Conservation (phyloP, 2,113 vertebrate genomes). For the Leptobrachium leishanense region DNA sequence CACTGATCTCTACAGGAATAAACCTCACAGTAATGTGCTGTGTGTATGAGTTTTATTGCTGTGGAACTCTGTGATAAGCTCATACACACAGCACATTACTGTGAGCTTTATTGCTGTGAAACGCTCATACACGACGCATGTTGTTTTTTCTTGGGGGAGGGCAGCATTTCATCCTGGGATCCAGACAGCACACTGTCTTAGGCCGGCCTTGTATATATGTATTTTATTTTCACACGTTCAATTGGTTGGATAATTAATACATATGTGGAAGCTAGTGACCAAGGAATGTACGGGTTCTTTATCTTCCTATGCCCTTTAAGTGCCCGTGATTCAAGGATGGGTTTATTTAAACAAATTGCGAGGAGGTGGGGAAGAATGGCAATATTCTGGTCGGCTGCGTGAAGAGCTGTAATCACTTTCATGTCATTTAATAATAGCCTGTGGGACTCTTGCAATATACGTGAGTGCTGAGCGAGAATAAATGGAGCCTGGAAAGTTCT, state of each 20-base stretch:
- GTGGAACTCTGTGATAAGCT: too few relatives aligned
- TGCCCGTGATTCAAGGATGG: conserved; percentile 13
- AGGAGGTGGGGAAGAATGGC: conserved; percentile 38
- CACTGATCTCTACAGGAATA: too few relatives aligned
- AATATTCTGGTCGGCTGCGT: conserved; percentile 49
- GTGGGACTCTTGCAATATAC: conserved; percentile 47
- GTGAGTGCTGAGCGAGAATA: conserved; percentile 50
- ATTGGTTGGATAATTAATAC: too few relatives aligned
- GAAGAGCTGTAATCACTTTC: conserved; percentile 49
- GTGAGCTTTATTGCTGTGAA: too few relatives aligned
- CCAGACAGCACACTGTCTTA: too few relatives aligned
- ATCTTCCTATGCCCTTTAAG: conserved; percentile 32
- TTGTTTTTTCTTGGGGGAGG: too few relatives aligned
- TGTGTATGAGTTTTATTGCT: too few relatives aligned
- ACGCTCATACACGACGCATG: too few relatives aligned
- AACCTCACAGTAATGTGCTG: too few relatives aligned
- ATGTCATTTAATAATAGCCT: conserved; percentile 50
- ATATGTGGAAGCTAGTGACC: neutral
- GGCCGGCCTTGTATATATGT: neutral
- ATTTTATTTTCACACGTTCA: neutral
- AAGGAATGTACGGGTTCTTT: neutral
- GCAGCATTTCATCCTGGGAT: too few relatives aligned
- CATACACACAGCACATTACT: too few relatives aligned
- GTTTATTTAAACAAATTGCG: conserved; percentile 47
- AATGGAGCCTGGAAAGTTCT: conserved; percentile 49